Evolutionary conservation across 1,140 invertebrate species (phyloP).

Genomic region (Alviniconcha marisindica): DNA sequence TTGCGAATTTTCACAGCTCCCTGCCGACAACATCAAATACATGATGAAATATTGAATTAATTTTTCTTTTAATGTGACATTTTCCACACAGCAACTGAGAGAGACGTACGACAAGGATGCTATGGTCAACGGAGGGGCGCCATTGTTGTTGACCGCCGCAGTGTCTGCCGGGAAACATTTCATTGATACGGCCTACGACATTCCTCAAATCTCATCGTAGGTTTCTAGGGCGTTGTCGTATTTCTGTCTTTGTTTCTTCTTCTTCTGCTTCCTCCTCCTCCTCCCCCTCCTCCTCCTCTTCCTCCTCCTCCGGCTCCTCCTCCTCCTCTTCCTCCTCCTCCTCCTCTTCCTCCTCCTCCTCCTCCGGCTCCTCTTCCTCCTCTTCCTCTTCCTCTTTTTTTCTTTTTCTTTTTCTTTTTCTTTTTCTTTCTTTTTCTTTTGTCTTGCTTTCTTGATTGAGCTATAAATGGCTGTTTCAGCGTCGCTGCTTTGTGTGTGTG

Average conservation of each 20-base stretch:
- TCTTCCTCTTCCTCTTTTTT: background rate
- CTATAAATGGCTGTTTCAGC: too few relatives aligned
- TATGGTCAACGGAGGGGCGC: slow-evolving; percentile 83
- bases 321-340: background rate
- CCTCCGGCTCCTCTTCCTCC: background rate
- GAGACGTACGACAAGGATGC: slow-evolving; percentile 82
- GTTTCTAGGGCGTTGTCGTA: background rate
- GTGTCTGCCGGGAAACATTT: slow-evolving; percentile 64
- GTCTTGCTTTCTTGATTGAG: too few relatives aligned
- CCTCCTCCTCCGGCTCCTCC: too few relatives aligned
- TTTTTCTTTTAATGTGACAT: too few relatives aligned
- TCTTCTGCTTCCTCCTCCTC: background rate
- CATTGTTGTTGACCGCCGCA: slow-evolving; percentile 91
- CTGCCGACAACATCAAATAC: too few relatives aligned
- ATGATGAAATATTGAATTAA: too few relatives aligned
- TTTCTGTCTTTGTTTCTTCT: slow-evolving; percentile 10
- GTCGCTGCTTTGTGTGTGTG: slow-evolving; percentile 6
- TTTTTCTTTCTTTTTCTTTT: background rate
- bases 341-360: background rate
- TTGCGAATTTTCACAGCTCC: too few relatives aligned
- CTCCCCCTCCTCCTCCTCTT: too few relatives aligned
- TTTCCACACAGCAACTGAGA: slow-evolving; percentile 16
- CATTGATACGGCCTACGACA: slow-evolving; percentile 44
- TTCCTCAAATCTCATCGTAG: slow-evolving; percentile 17
- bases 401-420: slow-evolving; percentile 9